Conservation (phyloP, 1,140 invertebrate species). For the Aricia agestis region DNA sequence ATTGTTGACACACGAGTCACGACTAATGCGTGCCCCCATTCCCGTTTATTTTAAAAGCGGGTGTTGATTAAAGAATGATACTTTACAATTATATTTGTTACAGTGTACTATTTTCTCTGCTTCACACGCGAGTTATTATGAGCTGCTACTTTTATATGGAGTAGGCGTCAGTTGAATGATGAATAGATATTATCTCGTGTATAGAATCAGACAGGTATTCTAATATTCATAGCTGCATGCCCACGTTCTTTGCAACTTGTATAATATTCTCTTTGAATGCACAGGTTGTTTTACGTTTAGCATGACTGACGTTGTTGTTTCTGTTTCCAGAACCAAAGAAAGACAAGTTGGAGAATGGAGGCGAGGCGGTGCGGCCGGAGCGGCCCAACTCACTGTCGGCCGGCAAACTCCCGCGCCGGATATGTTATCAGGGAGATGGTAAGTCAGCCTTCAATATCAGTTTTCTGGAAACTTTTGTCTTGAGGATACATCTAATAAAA, state of each 20-base stretch:
- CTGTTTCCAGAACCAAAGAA: constrained; percentile 88
- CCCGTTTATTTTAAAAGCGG: neutral
- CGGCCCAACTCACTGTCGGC: constrained; percentile 84
- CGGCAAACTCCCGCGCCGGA: constrained; percentile 82
- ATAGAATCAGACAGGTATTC: too few relatives aligned
- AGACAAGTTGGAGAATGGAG: constrained; percentile 90
- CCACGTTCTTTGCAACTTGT: too few relatives aligned
- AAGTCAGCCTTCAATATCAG: constrained; percentile 50
- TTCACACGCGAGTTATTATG: neutral
- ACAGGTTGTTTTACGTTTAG: neutral
- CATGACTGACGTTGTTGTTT: neutral
- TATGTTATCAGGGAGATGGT: constrained; percentile 86
- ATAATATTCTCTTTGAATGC: too few relatives aligned
- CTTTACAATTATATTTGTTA: neutral
- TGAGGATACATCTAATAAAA: too few relatives aligned
- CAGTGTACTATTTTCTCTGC: neutral
- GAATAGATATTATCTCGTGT: neutral
- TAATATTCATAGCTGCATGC: neutral
- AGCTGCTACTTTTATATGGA: neutral
- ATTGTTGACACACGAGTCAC: neutral
- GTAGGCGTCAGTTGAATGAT: neutral
- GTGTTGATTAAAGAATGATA: neutral
- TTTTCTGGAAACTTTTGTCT: too few relatives aligned
- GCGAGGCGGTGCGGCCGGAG: constrained; percentile 75
- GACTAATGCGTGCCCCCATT: neutral